phyloP scores from a whole-genome alignment of 2,797 vertebrate species.

The Peromyscus eremicus region DNA sequence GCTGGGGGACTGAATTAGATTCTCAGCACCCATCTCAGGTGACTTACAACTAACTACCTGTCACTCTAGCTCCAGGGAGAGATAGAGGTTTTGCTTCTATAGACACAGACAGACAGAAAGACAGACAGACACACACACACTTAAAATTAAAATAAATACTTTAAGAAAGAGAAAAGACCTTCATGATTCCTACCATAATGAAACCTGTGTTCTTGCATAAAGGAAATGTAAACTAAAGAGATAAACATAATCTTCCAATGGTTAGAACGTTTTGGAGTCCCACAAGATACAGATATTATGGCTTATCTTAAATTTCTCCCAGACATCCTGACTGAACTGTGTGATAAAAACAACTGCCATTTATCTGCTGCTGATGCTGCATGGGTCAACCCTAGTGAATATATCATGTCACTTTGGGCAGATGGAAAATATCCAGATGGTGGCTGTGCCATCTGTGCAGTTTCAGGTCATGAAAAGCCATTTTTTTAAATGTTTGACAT shows the following conservation, averaged over 20 bases:
- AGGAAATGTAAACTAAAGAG: background rate
- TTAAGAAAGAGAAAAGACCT: background rate
- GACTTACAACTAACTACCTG: background rate
- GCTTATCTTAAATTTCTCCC: background rate
- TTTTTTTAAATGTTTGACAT: slow-evolving; percentile 28
- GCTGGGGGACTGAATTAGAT: background rate
- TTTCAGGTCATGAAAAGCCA: slow-evolving; percentile 29
- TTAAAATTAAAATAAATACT: background rate
- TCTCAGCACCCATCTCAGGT: background rate
- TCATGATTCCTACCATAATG: background rate
- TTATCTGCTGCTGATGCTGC: background rate
- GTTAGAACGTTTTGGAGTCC: background rate
- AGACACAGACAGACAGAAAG: background rate
- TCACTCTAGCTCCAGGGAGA: background rate
- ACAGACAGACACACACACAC: background rate
- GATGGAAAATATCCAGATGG: background rate
- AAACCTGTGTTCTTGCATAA: background rate
- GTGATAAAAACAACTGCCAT: background rate
- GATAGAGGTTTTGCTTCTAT: background rate
- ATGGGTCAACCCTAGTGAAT: background rate
- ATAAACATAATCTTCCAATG: background rate
- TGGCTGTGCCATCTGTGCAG: slow-evolving; percentile 3
- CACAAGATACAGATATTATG: background rate
- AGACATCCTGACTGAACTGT: background rate
- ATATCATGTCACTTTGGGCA: background rate